Base-by-base conservation (phyloP, 2,113 vertebrate genomes). In the Calyptomena viridis region DNA sequence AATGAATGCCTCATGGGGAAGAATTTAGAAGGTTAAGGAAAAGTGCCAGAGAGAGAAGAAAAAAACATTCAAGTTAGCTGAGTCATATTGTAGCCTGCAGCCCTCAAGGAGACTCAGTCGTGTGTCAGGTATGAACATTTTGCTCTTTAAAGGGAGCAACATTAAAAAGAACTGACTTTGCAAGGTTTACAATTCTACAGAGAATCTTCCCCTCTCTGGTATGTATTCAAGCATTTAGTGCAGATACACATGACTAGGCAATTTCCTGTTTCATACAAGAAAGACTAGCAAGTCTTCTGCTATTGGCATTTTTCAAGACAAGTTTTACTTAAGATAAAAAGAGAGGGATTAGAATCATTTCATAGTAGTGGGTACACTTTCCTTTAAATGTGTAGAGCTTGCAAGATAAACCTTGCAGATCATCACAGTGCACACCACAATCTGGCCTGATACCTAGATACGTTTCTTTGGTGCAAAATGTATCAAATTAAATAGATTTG, bases 401-500 rank as follows among this genome's bases (percentile, higher is more conserved):
- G 37, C 40, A 44, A 66, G n/a, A 46, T 8, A 49, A 89, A 59
- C 12, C n/a, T 46, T 81, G 31, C 12, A 77, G 11, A 44, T 49
- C 24, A 58, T 13, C 35, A 39, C 37, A 66, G 5, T 30, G 5
- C 7, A 16, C 22, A 52, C 5, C 17, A 52, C 16, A 73, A 44
- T n/a, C n/a, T 89, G 55, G 5, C 5, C 35, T 64, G 16, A 27
- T 56, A 76, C 3, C 10, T 52, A 58, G 35, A 37, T 30, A 55
- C 0, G 0, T 7, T 47, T 9, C 17, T 75, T 67, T 68, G 6
- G 18, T 49, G 64, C 27, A 64, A 76, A 64, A 40, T 0, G 0
- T 52, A 35, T 11, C 33, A 67, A 84, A 81, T 42, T 31, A 64
- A 28, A 59, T 13, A 53, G 24, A 19, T 31, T 40, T 63, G 17